Conservation (phyloP, 2,797 vertebrate species). For the Cuniculus paca region DNA sequence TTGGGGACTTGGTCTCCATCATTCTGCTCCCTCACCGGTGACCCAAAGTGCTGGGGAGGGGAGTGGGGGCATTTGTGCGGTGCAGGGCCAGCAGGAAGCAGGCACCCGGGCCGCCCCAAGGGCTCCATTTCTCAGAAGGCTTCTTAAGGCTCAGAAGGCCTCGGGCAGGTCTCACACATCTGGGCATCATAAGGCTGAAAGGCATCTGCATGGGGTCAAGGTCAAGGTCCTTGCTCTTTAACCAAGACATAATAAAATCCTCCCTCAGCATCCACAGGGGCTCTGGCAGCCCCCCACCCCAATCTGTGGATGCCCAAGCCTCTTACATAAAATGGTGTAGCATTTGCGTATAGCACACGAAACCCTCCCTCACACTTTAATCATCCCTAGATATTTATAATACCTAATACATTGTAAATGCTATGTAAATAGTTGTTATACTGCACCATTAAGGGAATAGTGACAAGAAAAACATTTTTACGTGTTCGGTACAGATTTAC, state of each 20-base stretch:
- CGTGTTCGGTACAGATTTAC: not conserved
- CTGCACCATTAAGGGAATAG: not conserved
- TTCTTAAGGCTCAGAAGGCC: too few relatives aligned
- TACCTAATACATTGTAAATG: not conserved
- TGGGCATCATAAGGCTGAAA: not conserved
- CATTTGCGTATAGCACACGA: not conserved
- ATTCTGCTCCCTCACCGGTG: not conserved
- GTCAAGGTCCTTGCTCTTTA: not conserved
- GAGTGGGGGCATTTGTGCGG: too few relatives aligned
- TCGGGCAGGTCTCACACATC: not conserved
- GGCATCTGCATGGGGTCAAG: not conserved
- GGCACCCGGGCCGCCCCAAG: too few relatives aligned
- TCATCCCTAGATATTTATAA: not conserved
- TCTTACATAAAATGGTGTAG: not conserved
- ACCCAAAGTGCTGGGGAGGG: not conserved
- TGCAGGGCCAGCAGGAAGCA: not conserved
- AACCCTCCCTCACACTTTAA: not conserved
- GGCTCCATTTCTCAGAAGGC: fast-evolving
- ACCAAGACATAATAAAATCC: fast-evolving
- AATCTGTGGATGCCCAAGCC: not conserved
- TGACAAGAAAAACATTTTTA: not conserved
- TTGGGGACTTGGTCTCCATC: fast-evolving
- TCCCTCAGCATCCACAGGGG: fast-evolving
- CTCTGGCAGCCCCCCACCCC: not conserved
- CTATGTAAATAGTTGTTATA: not conserved